Evolutionary conservation across 1,140 invertebrate species (phyloP).

Genomic region (Brachionus manjavacas): DNA sequence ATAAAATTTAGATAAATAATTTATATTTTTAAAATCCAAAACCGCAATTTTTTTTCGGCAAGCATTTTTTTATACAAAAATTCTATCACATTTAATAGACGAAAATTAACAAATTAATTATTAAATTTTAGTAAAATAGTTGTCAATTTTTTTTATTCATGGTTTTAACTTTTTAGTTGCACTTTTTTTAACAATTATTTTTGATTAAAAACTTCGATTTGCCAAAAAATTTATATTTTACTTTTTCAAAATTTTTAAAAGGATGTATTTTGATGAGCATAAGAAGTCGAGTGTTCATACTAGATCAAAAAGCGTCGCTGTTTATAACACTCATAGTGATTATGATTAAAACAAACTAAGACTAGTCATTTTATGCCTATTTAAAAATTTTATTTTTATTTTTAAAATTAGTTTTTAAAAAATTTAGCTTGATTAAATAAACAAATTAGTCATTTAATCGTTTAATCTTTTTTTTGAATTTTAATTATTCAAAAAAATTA

Average conservation of each 20-base stretch:
- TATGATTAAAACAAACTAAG: neutral
- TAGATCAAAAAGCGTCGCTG: neutral
- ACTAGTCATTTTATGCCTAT: neutral
- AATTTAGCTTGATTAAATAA: neutral
- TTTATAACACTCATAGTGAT: neutral
- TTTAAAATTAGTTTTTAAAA: too few species aligned
- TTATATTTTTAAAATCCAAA: too few species aligned
- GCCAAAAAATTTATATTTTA: neutral
- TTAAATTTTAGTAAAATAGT: too few species aligned
- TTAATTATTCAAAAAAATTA: neutral
- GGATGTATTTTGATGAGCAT: neutral
- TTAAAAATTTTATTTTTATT: neutral
- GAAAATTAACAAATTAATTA: too few species aligned
- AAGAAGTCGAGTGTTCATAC: neutral
- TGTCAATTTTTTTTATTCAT: too few species aligned
- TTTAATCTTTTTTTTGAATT: neutral
- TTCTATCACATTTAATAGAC: too few species aligned
- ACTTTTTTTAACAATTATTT: too few species aligned
- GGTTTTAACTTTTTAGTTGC: too few species aligned
- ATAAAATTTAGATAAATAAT: too few species aligned
- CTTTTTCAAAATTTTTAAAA: neutral
- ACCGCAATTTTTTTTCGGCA: too few species aligned
- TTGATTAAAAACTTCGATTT: too few species aligned
- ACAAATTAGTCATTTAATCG: neutral
- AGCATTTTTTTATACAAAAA: too few species aligned